Evolutionary conservation across 2,888 invertebrate genomes (phyloP), one percentile per base, ranked within the genome.

Genomic region (Drosophila greeni): DNA sequence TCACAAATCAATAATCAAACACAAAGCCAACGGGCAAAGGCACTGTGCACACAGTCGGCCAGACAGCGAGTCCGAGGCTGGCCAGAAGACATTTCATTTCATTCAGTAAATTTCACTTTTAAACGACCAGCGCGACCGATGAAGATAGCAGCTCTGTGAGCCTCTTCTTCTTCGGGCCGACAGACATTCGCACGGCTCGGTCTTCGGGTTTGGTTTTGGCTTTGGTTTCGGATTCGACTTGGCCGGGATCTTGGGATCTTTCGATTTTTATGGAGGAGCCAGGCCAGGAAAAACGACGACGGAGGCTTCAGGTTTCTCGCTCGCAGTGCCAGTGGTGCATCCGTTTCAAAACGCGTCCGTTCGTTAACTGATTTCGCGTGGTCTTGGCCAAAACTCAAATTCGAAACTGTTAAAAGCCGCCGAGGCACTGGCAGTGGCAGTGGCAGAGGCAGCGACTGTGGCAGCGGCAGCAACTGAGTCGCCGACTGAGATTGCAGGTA

Each of bases 361-460:
- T 85, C 76, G 83, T 85, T 86, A 87, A 86, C 86, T 86, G 86
- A 86, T 82, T 86, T 86, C 81, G 85, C 82, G 85, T 73, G 82
- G 83, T 81, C 75, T 79, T 71, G 70, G 73, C 82, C 82, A 82
- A 81, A 81, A 83, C 78, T 74, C 72, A 74, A 80, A 82, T 77
- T 79, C 79, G 74, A 82, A 84, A 84, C 79, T 70, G 77, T 74
- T 79, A 64, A 75, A 81, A 61, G 56, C 53, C 47, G 40, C 53
- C 48, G 57, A 39, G 47, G 16, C 58, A 56, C 51, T 23, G 52
- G 45, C 53, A 52, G 37, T 18, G 49, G 42, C 53, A 43, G 36
- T 36, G 58, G 16, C 55, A 29, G 64, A 26, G 54, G 39, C 67
- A 40, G 5, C 64, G 62, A 43, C 69, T 12, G 39, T 6, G 37